These are phyloP conservation scores for Drosophila pullipes DNA, from an alignment of 2,888 invertebrate genomes.

Conservation along the genomic window DNA sequence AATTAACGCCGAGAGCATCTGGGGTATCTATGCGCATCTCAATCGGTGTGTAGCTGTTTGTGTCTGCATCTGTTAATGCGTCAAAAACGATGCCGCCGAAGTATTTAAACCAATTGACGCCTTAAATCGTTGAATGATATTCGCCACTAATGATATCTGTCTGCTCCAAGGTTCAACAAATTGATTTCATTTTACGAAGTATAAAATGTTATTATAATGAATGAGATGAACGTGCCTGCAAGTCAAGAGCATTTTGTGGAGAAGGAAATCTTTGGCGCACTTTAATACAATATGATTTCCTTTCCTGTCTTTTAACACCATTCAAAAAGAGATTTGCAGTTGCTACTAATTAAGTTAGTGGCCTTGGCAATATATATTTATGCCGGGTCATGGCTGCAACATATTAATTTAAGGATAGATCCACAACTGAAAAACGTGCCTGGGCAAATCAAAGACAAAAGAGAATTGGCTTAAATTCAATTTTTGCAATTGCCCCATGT, in stretches of 20 bases:
- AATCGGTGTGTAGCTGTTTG: not conserved
- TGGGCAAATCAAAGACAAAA: constrained; percentile 5
- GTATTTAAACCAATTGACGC: constrained; percentile 37
- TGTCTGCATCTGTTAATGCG: constrained; percentile 38
- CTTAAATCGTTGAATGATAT: constrained; percentile 5
- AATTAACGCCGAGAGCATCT: constrained; percentile 41
- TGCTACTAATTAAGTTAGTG: constrained; percentile 6
- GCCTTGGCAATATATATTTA: constrained; percentile 25
- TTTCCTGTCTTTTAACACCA: not conserved
- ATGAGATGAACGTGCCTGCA: not conserved
- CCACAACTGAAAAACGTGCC: constrained; percentile 25
- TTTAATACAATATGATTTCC: not conserved
- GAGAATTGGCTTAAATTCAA: constrained; percentile 13
- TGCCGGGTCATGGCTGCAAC: constrained; percentile 40
- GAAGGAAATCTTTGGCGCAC: not conserved
- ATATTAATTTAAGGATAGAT: constrained; percentile 42
- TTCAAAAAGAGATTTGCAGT: constrained; percentile 2
- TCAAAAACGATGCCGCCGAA: constrained; percentile 32
- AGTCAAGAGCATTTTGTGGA: not conserved
- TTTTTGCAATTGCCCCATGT: constrained; percentile 20
- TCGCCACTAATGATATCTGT: constrained; percentile 15
- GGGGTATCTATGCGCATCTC: constrained; percentile 2
- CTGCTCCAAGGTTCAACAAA: constrained; percentile 39
- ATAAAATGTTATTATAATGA: not conserved
- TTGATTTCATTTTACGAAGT: constrained; percentile 1